These are phyloP conservation scores for Metellina segmentata DNA, from an alignment of 2,888 invertebrate species.

Conservation along the genomic window DNA sequence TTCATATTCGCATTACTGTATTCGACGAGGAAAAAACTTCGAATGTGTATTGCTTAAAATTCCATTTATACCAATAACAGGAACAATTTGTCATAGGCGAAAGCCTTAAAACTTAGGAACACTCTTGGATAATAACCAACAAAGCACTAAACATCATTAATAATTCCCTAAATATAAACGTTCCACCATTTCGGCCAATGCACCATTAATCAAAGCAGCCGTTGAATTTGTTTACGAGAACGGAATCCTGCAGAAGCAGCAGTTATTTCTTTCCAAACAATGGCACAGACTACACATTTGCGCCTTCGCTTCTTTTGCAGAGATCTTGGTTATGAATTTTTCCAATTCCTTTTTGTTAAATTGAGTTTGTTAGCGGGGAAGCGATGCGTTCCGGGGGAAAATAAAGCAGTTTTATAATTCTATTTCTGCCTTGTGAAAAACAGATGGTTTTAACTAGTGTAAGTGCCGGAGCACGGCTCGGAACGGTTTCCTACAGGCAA, in stretches of 20 bases:
- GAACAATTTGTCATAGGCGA: slow-evolving; percentile 2
- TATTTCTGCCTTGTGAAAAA: neutral
- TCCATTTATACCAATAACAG: slow-evolving; percentile 19
- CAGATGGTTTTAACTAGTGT: slow-evolving; percentile 13
- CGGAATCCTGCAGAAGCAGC: neutral
- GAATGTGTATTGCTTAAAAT: neutral
- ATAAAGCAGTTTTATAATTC: slow-evolving; percentile 29
- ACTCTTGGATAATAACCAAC: neutral
- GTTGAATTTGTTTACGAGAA: neutral
- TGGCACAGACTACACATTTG: neutral
- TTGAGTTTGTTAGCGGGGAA: neutral
- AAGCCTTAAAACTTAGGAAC: neutral
- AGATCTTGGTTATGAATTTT: neutral
- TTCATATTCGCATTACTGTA: neutral
- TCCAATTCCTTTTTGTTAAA: neutral
- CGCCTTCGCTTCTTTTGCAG: neutral
- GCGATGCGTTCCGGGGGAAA: neutral
- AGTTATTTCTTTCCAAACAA: neutral
- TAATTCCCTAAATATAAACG: neutral
- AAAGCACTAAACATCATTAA: neutral
- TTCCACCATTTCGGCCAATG: neutral
- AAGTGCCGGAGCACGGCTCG: neutral
- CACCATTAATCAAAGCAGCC: slow-evolving; percentile 7
- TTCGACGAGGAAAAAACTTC: neutral
- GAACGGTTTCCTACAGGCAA: slow-evolving; percentile 3